Percentiles rank a stretch among this genome's conserved stretches.
These are phyloP conservation scores for Dallia pectoralis DNA, from an alignment of 2,797 vertebrate genomes.

Conservation along the genomic window DNA sequence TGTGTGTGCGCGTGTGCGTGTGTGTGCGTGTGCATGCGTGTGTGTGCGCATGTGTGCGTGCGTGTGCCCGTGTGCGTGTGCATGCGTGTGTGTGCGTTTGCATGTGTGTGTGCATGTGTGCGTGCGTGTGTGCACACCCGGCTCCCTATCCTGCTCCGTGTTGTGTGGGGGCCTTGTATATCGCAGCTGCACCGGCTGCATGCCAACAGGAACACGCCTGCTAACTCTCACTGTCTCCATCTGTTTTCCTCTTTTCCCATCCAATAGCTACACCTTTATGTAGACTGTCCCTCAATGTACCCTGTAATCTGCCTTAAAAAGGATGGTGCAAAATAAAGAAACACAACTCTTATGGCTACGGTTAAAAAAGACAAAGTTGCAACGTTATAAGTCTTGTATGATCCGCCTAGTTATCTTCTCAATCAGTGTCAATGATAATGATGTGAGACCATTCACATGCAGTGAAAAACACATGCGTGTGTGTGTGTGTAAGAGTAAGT, in stretches of 20 bases:
- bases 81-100: no score
- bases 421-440: background rate
- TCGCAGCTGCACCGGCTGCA: slow-evolving; percentile 58
- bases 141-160: slow-evolving; percentile 49
- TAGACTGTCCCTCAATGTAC: slow-evolving; percentile 13
- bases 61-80: slow-evolving; percentile 8
- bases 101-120: no score
- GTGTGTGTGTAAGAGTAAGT: background rate
- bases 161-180: slow-evolving; percentile 38
- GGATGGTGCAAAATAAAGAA: no score
- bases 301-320: background rate
- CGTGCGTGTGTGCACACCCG: background rate
- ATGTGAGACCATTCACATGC: slow-evolving; percentile 21
- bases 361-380: no score
- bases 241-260: background rate
- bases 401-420: no score
- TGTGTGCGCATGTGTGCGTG: slow-evolving; percentile 5
- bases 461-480: background rate
- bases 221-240: slow-evolving; percentile 18
- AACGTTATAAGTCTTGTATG: no score
- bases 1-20: slow-evolving; percentile 4
- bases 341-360: no score
- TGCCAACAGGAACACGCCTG: slow-evolving; percentile 58
- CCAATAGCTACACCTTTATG: background rate
- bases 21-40: slow-evolving; percentile 3